These are phyloP conservation scores for Heliconius hermathena DNA, from an alignment of 1,140 invertebrate species.

Conservation along the genomic window DNA sequence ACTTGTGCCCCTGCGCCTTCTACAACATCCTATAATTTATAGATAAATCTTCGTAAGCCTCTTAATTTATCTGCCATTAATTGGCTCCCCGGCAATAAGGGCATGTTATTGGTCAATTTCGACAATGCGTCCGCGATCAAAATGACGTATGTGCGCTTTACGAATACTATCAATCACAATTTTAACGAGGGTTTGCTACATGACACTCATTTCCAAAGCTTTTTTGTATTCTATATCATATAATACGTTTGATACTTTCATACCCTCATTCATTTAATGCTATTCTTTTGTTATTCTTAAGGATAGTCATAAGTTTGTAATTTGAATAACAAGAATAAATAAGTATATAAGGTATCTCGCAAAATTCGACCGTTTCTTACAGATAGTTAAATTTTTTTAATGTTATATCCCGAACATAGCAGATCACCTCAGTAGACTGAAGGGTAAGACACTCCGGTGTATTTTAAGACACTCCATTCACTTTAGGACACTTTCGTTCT, in stretches of 20 bases:
- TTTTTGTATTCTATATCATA: conserved; percentile 49
- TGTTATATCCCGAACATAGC: too few species aligned
- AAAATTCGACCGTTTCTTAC: not conserved
- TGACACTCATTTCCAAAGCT: conserved; percentile 50
- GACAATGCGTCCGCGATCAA: not conserved
- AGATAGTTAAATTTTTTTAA: too few species aligned
- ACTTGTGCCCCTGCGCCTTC: too few species aligned
- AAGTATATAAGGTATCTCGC: not conserved
- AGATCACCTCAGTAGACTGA: too few species aligned
- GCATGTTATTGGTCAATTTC: conserved; percentile 28
- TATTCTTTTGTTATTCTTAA: conserved; percentile 23
- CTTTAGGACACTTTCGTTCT: too few species aligned
- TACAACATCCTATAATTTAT: not conserved
- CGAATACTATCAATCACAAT: conserved; percentile 53
- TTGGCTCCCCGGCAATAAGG: conserved; percentile 19
- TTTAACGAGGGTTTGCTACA: conserved; percentile 50
- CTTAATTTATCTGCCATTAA: conserved; percentile 19
- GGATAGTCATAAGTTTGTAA: not conserved
- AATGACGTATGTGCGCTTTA: conserved; percentile 31
- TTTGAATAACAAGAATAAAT: conserved; percentile 23
- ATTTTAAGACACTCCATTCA: too few species aligned
- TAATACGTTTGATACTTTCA: conserved; percentile 48
- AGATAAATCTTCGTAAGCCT: not conserved
- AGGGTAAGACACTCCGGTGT: too few species aligned
- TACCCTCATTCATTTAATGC: conserved; percentile 43